Percentiles rank a stretch among this genome's conserved stretches.
These are phyloP conservation scores for Pogonomyrmex barbatus DNA, from an alignment of 1,140 invertebrate species.

Conservation along the genomic window DNA sequence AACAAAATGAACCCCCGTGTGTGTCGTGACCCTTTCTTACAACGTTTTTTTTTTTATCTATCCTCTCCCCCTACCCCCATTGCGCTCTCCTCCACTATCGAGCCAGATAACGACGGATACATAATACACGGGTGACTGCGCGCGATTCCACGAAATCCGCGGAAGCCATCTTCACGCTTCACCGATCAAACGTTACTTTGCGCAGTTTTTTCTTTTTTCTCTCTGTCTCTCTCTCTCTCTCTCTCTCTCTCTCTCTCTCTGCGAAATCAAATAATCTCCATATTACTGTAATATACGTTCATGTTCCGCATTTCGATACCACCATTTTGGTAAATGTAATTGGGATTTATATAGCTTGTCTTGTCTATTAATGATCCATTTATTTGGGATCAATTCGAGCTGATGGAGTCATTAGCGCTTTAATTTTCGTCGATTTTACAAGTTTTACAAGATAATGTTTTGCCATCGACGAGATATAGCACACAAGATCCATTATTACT, in stretches of 20 bases:
- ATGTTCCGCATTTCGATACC: neutral
- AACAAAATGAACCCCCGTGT: constrained; percentile 58
- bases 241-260: neutral
- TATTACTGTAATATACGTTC: neutral
- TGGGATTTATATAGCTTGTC: neutral
- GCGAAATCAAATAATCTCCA: neutral
- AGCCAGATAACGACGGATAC: constrained; percentile 66
- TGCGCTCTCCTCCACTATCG: neutral
- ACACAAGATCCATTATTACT: neutral
- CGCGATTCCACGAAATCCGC: constrained; percentile 66
- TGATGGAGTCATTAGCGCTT: constrained; percentile 14
- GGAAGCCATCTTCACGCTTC: constrained; percentile 65
- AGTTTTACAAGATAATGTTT: neutral
- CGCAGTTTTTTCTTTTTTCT: constrained; percentile 36
- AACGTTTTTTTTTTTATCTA: neutral
- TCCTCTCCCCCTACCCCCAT: too few relatives aligned
- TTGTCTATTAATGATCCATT: neutral
- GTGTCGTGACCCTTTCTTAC: constrained; percentile 61
- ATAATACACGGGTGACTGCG: constrained; percentile 68
- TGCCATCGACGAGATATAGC: neutral
- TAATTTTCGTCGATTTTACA: constrained; percentile 1
- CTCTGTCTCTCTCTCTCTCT: neutral
- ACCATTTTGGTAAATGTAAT: neutral
- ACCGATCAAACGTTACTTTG: constrained; percentile 64
- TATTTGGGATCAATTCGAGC: neutral